Evolutionary conservation across 2,113 vertebrate species (phyloP), one percentile per base, ranked within the genome.

Genomic region (Tragelaphus scriptus): DNA sequence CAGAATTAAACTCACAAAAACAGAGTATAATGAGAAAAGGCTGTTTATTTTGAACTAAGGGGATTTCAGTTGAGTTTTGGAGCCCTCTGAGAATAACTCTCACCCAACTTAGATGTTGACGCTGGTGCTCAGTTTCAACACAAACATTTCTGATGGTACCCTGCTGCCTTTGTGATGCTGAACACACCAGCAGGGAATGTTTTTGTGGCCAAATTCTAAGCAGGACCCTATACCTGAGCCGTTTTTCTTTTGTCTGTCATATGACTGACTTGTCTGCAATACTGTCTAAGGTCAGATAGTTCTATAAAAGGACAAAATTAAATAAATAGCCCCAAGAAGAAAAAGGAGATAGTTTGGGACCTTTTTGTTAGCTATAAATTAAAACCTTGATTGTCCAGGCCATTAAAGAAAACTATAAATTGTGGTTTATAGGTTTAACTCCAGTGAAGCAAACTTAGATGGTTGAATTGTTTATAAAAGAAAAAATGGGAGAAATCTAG

Each of bases 301-400:
- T 91, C 92, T 63, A 75, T 53, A 88, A 90, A 97, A 85, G 47
- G 49, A 30, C 16, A 89, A 36, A 82, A 81, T 55, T 23, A 90
- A 81, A 58, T 51, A 36, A 53, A 63, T 94, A 90, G 28, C 56
- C 36, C 36, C 47, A 65, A 32, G 51, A 51, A 91, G 56, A 90
- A 23, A 36, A 75, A 90, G 30, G 16, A 63, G 81, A 51, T 8
- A 55, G 47, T 58, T 55, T 25, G 4, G 80, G 56, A 51, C 7
- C 5, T 71, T 87, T 77, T 63, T 23, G 8, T 55, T 81, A 15
- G 23, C 92, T 95, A 3, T 47, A 80, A 55, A 80, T 80, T 26
- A 53, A 23, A 80, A 1, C 23, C 82, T 77, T 53, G 25, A 26
- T 79, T 49, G 71, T 90, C 75, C 49, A 44, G 36, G 61, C 40